Evolutionary conservation across 1,140 invertebrate species (phyloP).

Genomic region (Drosophila melanogaster): DNA sequence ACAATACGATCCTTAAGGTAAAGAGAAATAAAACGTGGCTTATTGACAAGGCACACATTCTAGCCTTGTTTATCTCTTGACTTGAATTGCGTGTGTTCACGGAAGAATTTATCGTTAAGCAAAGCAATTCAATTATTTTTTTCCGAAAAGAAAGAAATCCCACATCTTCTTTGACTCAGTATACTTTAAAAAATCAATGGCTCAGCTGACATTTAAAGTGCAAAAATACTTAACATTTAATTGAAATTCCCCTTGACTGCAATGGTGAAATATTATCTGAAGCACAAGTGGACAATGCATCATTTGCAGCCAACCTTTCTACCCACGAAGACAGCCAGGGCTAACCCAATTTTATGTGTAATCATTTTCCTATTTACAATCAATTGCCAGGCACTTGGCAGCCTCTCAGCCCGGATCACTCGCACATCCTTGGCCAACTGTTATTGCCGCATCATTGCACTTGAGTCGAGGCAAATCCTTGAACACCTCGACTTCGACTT

Average conservation of each 20-base stretch:
- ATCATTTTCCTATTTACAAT: slow-evolving; percentile 52
- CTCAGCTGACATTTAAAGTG: not conserved
- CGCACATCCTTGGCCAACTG: slow-evolving; percentile 52
- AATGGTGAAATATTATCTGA: not conserved
- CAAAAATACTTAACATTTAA: slow-evolving; percentile 17
- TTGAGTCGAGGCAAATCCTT: slow-evolving; percentile 47
- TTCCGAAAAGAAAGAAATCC: too few relatives aligned
- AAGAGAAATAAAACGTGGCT: too few relatives aligned
- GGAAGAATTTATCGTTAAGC: too few relatives aligned
- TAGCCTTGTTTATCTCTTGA: too few relatives aligned
- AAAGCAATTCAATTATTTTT: too few relatives aligned
- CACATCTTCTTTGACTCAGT: not conserved
- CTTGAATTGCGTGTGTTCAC: too few relatives aligned
- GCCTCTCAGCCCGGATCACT: slow-evolving; percentile 27
- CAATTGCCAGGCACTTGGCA: slow-evolving; percentile 34
- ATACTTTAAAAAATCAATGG: not conserved
- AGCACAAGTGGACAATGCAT: not conserved
- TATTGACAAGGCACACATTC: too few relatives aligned
- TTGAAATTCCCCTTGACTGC: not conserved
- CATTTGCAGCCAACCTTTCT: not conserved
- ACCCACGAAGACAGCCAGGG: not conserved
- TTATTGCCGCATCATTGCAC: slow-evolving; percentile 65
- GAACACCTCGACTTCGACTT: slow-evolving; percentile 54
- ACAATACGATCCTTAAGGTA: not conserved
- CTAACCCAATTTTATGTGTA: slow-evolving; percentile 35